These are phyloP conservation scores for Argyresthia goedartella DNA, from an alignment of 2,888 invertebrate species.

Conservation along the genomic window DNA sequence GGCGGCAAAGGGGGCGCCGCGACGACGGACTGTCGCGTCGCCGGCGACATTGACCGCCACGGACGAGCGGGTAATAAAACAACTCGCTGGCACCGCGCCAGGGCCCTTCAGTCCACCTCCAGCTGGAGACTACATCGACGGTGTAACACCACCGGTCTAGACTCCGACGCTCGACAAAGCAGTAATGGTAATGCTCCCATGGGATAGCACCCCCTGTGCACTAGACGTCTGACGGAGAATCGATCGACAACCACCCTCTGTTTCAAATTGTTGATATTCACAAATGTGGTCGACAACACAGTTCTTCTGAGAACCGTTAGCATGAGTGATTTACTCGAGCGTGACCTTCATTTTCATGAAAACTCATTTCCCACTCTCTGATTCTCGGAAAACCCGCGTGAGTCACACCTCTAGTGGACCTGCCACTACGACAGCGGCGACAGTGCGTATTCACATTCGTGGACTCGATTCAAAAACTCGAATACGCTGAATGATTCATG, in stretches of 20 bases:
- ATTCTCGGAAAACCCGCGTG: slow-evolving; percentile 69
- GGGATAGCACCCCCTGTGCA: not conserved
- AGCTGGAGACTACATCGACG: slow-evolving; percentile 16
- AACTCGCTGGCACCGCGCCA: slow-evolving; percentile 60
- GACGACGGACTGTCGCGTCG: slow-evolving; percentile 35
- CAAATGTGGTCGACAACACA: too few relatives aligned
- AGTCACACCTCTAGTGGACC: slow-evolving; percentile 54
- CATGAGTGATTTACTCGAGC: too few relatives aligned
- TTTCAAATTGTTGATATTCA: too few relatives aligned
- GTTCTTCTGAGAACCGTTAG: too few relatives aligned
- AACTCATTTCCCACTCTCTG: slow-evolving; percentile 40
- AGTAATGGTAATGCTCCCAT: not conserved
- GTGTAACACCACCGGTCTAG: slow-evolving; percentile 1
- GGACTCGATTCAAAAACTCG: slow-evolving; percentile 66
- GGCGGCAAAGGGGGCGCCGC: slow-evolving; percentile 12
- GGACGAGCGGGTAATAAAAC: slow-evolving; percentile 61
- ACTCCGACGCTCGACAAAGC: not conserved
- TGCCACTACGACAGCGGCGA: slow-evolving; percentile 49
- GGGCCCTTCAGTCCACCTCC: slow-evolving; percentile 45
- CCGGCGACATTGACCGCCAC: slow-evolving; percentile 63
- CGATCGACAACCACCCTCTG: not conserved
- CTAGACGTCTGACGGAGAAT: slow-evolving; percentile 5
- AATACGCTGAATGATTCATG: slow-evolving; percentile 63
- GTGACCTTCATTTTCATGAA: slow-evolving; percentile 63
- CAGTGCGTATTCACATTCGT: slow-evolving; percentile 58